Evolutionary conservation across 2,888 invertebrate species (phyloP).

Genomic region (Euplagia quadripunctaria): DNA sequence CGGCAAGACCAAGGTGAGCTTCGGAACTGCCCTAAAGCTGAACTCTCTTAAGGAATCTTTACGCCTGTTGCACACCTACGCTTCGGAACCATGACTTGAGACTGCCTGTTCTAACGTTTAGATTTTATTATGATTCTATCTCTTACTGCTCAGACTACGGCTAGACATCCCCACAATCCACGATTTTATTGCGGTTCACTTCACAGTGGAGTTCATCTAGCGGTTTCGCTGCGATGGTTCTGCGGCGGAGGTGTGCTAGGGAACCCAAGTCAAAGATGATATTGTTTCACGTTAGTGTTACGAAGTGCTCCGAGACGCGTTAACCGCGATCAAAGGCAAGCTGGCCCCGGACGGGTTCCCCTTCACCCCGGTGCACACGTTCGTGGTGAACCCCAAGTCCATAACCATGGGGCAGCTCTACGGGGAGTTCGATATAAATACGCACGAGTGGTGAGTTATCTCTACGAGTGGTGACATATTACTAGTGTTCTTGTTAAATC

Average conservation of each 20-base stretch:
- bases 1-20: constrained; percentile 91
- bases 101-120: no score
- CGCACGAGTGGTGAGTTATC: constrained; percentile 91
- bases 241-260: no score
- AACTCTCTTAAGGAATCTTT: neutral
- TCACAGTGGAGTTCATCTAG: neutral
- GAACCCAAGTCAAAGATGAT: no score
- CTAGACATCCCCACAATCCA: no score
- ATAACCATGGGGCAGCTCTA: constrained; percentile 95
- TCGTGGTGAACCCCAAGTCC: constrained; percentile 93
- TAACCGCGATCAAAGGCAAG: constrained; percentile 89
- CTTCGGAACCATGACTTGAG: no score
- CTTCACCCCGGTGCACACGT: constrained; percentile 89
- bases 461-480: no score
- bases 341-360: constrained; percentile 90
- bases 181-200: no score
- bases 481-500: no score
- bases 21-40: neutral
- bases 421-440: constrained; percentile 93
- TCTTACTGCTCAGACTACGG: no score
- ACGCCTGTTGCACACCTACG: no score
- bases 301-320: constrained; percentile 89
- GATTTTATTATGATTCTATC: no score
- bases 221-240: neutral
- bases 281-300: constrained; percentile 88